These are phyloP conservation scores for Volucella inflata DNA, from an alignment of 2,888 invertebrate genomes.

Conservation along the genomic window DNA sequence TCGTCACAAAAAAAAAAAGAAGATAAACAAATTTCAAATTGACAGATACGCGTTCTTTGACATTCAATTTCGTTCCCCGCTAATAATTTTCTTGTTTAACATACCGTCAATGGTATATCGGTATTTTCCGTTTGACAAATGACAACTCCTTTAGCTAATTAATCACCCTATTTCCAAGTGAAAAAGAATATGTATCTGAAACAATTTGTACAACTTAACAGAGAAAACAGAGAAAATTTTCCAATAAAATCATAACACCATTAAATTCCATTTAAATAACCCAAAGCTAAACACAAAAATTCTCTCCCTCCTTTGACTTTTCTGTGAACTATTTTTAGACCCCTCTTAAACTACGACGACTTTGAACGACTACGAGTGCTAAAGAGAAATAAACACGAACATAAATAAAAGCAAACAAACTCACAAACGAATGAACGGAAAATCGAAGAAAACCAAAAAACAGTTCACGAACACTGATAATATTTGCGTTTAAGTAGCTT, in stretches of 20 bases:
- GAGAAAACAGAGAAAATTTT: slow-evolving; percentile 22
- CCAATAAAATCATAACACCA: slow-evolving; percentile 58
- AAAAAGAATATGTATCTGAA: slow-evolving; percentile 1
- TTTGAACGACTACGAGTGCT: slow-evolving; percentile 24
- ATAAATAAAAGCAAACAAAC: slow-evolving; percentile 31
- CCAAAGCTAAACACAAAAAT: slow-evolving; percentile 35
- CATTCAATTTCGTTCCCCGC: neutral
- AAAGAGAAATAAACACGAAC: slow-evolving; percentile 49
- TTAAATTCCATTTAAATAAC: slow-evolving; percentile 60
- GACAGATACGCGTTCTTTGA: neutral
- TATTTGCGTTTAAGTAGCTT: slow-evolving; percentile 10
- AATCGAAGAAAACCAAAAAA: slow-evolving; percentile 1
- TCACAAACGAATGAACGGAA: neutral
- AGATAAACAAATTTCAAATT: slow-evolving; percentile 31
- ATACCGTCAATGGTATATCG: neutral
- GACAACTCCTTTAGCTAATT: slow-evolving; percentile 13
- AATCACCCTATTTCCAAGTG: slow-evolving; percentile 16
- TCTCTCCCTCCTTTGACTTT: slow-evolving; percentile 16
- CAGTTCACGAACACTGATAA: slow-evolving; percentile 7
- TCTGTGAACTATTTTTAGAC: slow-evolving; percentile 55
- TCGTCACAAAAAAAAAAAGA: neutral
- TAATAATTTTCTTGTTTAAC: neutral
- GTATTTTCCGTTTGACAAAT: neutral
- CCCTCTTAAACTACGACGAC: neutral
- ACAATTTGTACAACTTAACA: slow-evolving; percentile 30